A percentile compares a stretch with the other conserved stretches of the same genome.
Conservation (phyloP, 1,140 invertebrate species). For the Neodiprion fabricii region DNA sequence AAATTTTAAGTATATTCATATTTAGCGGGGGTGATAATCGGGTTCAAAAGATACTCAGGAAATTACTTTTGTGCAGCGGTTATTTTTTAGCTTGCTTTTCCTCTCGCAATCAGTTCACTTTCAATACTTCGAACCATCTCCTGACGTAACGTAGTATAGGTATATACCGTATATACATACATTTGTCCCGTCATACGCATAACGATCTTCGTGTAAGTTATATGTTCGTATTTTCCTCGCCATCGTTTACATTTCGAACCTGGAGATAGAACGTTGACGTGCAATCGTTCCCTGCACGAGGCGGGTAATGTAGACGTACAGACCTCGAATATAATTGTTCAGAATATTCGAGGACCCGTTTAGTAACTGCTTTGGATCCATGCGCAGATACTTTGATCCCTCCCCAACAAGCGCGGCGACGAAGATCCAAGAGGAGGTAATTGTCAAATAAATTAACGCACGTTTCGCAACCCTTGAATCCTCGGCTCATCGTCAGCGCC, state of each 20-base stretch:
- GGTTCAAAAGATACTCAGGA: constrained; percentile 26
- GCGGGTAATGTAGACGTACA: no score
- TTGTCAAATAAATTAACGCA: no score
- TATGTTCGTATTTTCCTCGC: neutral
- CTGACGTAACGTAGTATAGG: neutral
- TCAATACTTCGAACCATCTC: constrained; percentile 3
- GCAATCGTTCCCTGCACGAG: no score
- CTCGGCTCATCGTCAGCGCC: no score
- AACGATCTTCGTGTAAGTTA: neutral
- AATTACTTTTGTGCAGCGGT: constrained; percentile 22
- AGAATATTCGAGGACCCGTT: no score
- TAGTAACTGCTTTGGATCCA: no score
- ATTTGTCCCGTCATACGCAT: neutral
- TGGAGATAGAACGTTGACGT: neutral
- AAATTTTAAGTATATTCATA: constrained; percentile 20
- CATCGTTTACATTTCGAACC: neutral
- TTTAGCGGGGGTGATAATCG: constrained; percentile 3
- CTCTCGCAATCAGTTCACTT: constrained; percentile 6
- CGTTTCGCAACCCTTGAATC: no score
- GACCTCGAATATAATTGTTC: no score
- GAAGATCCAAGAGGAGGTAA: no score
- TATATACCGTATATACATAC: constrained; percentile 13
- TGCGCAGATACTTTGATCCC: no score
- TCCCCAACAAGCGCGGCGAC: no score
- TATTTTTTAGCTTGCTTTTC: constrained; percentile 16